Conservation (phyloP, 2,113 vertebrate genomes). For the Asarcornis scutulata region DNA sequence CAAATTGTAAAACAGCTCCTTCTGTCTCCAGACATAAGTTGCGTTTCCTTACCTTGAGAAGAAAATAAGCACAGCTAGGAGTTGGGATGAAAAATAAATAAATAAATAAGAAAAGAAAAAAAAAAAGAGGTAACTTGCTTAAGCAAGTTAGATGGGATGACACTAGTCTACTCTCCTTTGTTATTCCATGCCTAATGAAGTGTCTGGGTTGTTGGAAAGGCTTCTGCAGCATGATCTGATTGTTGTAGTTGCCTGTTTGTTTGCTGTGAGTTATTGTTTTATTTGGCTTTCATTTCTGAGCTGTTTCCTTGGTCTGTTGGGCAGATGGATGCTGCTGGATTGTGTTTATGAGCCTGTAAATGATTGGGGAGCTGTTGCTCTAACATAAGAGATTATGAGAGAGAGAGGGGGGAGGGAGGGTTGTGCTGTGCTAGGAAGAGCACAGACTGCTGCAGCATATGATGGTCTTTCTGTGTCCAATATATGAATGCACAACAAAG, state of each 20-base stretch:
- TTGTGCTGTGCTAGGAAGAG: conserved; percentile 16
- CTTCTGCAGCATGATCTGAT: conserved; percentile 53
- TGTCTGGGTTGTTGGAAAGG: conserved; percentile 52
- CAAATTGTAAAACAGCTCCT: neutral
- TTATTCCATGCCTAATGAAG: conserved; percentile 63
- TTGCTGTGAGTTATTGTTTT: conserved; percentile 67
- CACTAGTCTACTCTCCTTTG: conserved; percentile 48
- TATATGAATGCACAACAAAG: neutral
- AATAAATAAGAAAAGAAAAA: neutral
- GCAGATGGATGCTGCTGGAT: conserved; percentile 60
- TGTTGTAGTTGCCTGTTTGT: conserved; percentile 59
- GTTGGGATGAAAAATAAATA: neutral
- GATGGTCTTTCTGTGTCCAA: conserved; percentile 3
- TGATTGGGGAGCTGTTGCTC: conserved; percentile 63
- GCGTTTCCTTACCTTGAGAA: neutral
- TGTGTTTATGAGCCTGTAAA: conserved; percentile 64
- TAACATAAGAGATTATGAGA: conserved; percentile 50
- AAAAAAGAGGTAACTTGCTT: neutral
- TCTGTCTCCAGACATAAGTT: neutral
- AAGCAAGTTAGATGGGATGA: conserved; percentile 27
- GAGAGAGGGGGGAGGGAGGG: neutral
- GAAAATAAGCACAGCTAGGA: neutral
- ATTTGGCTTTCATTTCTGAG: conserved; percentile 66
- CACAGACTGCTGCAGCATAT: conserved; percentile 54
- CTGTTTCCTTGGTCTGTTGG: conserved; percentile 59